Conservation (phyloP, 2,797 vertebrate species). For the Buceros bicornis region DNA sequence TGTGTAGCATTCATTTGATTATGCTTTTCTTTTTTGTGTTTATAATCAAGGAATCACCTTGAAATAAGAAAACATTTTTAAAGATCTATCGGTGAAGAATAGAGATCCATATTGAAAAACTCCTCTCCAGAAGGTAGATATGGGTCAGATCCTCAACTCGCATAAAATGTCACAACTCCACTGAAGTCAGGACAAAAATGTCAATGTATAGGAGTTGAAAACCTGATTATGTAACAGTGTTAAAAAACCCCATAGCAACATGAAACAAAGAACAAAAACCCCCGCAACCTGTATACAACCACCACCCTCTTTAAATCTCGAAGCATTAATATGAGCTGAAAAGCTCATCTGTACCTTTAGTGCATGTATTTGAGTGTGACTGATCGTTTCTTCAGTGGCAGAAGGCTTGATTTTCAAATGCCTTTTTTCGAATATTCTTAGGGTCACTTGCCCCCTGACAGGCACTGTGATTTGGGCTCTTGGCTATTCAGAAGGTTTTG, state of each 20-base stretch:
- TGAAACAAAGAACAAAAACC: not conserved
- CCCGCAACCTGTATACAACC: not conserved
- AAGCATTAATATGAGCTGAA: not conserved
- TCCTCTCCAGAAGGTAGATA: not conserved
- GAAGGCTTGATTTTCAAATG: not conserved
- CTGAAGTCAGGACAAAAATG: not conserved
- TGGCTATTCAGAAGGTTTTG: not conserved
- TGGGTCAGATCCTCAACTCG: not conserved
- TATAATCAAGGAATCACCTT: slow-evolving; percentile 49
- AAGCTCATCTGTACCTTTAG: not conserved
- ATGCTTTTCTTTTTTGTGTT: slow-evolving; percentile 8
- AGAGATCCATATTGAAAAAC: not conserved
- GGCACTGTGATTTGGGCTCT: not conserved
- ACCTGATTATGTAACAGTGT: not conserved
- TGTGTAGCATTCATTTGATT: not conserved
- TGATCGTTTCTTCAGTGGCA: not conserved
- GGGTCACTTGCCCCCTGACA: not conserved
- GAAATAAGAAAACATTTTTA: slow-evolving; percentile 40
- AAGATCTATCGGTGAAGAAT: not conserved
- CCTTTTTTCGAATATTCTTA: not conserved
- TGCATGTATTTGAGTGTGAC: not conserved
- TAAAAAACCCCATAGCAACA: not conserved
- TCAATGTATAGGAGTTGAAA: not conserved
- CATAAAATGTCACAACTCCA: not conserved
- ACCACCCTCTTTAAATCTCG: not conserved